A percentile compares a stretch with the other conserved stretches of the same genome.
Conservation (phyloP, 2,888 invertebrate genomes). For the Pristionchus entomophagus region DNA sequence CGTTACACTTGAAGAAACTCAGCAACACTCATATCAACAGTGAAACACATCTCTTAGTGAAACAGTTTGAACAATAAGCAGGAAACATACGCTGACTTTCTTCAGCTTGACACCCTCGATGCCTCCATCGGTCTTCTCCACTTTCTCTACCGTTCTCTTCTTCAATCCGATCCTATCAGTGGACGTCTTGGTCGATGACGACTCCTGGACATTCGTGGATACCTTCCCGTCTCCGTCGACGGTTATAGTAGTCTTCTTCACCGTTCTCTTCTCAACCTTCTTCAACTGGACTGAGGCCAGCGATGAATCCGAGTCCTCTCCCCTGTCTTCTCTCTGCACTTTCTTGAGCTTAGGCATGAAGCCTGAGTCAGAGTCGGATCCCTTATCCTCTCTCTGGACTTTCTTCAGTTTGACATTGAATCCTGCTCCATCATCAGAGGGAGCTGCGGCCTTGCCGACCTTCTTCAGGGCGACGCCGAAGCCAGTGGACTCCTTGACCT, state of each 20-base stretch:
- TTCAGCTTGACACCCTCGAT: constrained; percentile 23
- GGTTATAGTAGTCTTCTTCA: constrained; percentile 23
- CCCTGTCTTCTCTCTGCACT: constrained; percentile 62
- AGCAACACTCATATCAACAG: not conserved
- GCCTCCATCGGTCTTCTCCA: not conserved
- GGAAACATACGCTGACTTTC: constrained; percentile 2
- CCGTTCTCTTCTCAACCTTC: constrained; percentile 40
- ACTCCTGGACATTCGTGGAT: constrained; percentile 25
- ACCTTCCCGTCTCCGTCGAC: constrained; percentile 27
- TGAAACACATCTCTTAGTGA: not conserved
- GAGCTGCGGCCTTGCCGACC: constrained; percentile 61
- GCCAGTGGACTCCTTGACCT: constrained; percentile 45
- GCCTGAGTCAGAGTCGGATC: constrained; percentile 47
- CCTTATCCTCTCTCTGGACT: constrained; percentile 61
- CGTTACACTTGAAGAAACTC: not conserved
- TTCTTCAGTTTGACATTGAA: constrained; percentile 69
- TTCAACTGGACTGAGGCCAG: not conserved
- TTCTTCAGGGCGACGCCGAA: constrained; percentile 69
- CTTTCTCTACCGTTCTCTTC: not conserved
- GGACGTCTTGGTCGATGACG: not conserved
- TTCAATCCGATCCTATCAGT: not conserved
- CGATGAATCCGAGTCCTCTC: constrained; percentile 30
- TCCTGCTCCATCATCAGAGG: constrained; percentile 48
- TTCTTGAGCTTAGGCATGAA: constrained; percentile 69
- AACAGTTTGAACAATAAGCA: not conserved